Base-by-base conservation (phyloP, 2,113 vertebrate species). In the Tragulus kanchil region DNA sequence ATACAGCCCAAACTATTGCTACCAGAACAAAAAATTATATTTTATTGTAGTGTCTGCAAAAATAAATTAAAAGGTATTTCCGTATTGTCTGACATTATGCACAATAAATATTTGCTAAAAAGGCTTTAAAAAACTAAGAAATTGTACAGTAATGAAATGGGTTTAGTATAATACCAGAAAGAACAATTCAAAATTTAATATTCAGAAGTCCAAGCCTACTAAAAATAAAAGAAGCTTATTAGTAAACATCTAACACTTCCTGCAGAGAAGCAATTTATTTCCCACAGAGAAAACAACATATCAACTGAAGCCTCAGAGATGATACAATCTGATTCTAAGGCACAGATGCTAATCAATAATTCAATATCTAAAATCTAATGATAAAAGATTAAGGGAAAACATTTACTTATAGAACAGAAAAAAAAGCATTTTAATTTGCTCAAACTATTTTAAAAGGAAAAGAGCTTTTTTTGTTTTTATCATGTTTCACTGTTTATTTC, bases 181-280 rank as follows among this genome's bases (percentile, higher is more conserved):
- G 23, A 50, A 50, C 0, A 19, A 69, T 95, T 95, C 89, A 96
- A 83, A 82, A 89, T 94, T 97, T 93, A 97, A 91, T 79, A 96
- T 95, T 95, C 50, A 64, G 94, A 94, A 95, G 62, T 62, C 71
- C 79, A 96, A 96, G 93, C 92, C 87, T 92, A 65, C 88, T 87
- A 79, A 98, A n/a, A 92, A 97, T 98, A 98, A 97, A 65, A n/a
- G n/a, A n/a, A 98, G 96, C 93, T 98, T 98, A 98, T 97, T 98
- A 98, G 97, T 98, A 98, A 98, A 98, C 94, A 98, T 96, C 90
- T 96, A 97, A 97, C 95, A 97, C 42, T 97, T 97, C 96, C 95
- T 96, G 98, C 79, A 85, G 94, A 26, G 98, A 98, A 98, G 97
- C 64, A 97, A 98, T 98, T 98, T 98, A 90, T 98, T 98, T 97